phyloP scores from a whole-genome alignment of 2,888 invertebrate species.

The Coleophora deauratella region DNA sequence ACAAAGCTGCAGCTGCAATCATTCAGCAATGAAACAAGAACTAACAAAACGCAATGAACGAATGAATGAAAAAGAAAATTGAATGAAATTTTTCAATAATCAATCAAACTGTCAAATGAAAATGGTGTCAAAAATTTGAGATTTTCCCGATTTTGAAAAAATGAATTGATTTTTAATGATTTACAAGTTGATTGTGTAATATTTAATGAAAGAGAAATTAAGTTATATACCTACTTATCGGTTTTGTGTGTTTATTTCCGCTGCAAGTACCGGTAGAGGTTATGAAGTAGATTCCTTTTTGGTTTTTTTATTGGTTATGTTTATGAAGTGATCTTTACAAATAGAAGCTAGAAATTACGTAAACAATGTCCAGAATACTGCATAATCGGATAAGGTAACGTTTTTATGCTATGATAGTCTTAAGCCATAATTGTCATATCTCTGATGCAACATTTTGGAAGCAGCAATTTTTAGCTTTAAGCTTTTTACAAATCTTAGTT shows the following conservation, averaged over 20 bases:
- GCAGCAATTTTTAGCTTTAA: too few relatives aligned
- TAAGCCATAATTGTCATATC: too few relatives aligned
- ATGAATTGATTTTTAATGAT: constrained; percentile 59
- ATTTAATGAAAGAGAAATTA: constrained; percentile 34
- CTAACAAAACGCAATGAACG: constrained; percentile 2
- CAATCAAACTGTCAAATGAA: constrained; percentile 23
- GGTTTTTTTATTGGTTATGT: constrained; percentile 37
- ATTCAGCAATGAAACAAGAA: too few relatives aligned
- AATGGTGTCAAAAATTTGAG: constrained; percentile 37
- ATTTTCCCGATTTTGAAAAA: constrained; percentile 49
- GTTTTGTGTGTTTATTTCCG: constrained; percentile 35
- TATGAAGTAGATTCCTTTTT: constrained; percentile 42
- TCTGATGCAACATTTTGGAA: too few relatives aligned
- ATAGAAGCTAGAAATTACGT: constrained; percentile 37
- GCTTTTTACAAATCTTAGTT: too few relatives aligned
- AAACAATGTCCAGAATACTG: constrained; percentile 65
- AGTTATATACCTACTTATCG: constrained; percentile 25
- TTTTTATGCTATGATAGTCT: not conserved
- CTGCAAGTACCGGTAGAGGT: constrained; percentile 50
- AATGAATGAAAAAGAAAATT: constrained; percentile 5
- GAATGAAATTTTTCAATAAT: too few relatives aligned
- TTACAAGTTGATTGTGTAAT: constrained; percentile 63
- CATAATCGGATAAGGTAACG: constrained; percentile 59
- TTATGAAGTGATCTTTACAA: constrained; percentile 36
- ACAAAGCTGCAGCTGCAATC: too few relatives aligned